phyloP scores from a whole-genome alignment of 1,140 invertebrate genomes.

The Ladona fulva region DNA sequence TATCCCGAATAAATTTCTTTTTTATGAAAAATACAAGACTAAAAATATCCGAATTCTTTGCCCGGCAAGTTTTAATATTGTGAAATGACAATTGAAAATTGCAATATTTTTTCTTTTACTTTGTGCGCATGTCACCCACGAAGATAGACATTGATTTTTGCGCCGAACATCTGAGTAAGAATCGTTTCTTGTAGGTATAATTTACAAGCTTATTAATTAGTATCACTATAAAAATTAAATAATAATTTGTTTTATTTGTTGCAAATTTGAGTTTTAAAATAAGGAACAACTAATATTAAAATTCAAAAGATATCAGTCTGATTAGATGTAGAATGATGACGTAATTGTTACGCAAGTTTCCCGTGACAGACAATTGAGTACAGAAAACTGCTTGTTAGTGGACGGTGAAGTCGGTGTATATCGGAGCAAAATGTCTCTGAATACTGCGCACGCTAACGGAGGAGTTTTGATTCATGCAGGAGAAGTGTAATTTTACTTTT shows the following conservation, averaged over 20 bases:
- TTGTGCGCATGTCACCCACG: slow-evolving; percentile 24
- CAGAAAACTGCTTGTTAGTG: neutral
- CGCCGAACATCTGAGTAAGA: slow-evolving; percentile 15
- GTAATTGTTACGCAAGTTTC: slow-evolving; percentile 34
- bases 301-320: too few species aligned
- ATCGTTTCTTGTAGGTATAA: too few species aligned
- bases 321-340: slow-evolving; percentile 29
- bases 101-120: neutral
- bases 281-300: too few species aligned
- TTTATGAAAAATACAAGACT: too few species aligned
- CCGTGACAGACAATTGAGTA: slow-evolving; percentile 16
- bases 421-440: slow-evolving; percentile 71
- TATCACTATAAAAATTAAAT: too few species aligned
- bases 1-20: too few species aligned
- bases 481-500: slow-evolving; percentile 61
- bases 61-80: too few species aligned
- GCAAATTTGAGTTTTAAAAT: too few species aligned
- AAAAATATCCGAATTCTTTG: too few species aligned
- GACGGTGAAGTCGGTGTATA: slow-evolving; percentile 18
- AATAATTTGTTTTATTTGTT: too few species aligned
- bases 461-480: slow-evolving; percentile 86
- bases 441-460: slow-evolving; percentile 82
- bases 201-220: too few species aligned
- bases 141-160: slow-evolving; percentile 26
- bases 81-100: neutral